phyloP scores from a whole-genome alignment of 2,113 vertebrate species.

The Pelodiscus sinensis region DNA sequence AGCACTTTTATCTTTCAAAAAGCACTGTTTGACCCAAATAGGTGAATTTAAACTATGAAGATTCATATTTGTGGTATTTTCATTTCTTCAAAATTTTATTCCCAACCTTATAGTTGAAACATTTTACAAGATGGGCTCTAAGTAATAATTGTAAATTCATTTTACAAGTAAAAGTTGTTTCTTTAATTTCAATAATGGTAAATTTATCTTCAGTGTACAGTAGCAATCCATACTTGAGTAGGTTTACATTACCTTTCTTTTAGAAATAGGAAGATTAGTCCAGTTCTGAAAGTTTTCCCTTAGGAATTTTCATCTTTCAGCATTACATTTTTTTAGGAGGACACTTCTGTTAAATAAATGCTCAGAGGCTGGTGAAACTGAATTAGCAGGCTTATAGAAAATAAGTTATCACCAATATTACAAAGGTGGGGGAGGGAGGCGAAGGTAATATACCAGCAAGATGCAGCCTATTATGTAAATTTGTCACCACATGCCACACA shows the following conservation, averaged over 20 bases:
- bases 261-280: conserved; percentile 24
- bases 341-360: not conserved
- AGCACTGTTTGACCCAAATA: not conserved
- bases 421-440: conserved; percentile 11
- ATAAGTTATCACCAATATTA: not conserved
- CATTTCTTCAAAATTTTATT: not conserved
- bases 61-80: not conserved
- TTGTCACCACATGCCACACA: conserved; percentile 57
- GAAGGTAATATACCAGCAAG: conserved; percentile 42
- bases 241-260: not conserved
- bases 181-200: not conserved
- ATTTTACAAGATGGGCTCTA: not conserved
- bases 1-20: not conserved
- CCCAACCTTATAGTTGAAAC: not conserved
- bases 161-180: conserved; percentile 11
- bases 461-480: conserved; percentile 66
- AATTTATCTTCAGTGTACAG: not conserved
- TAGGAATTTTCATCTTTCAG: conserved; percentile 18
- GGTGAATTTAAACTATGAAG: not conserved
- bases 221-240: not conserved
- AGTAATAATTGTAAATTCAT: not conserved
- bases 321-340: conserved; percentile 11
- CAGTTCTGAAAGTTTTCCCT: conserved; percentile 21
- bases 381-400: conserved; percentile 41
- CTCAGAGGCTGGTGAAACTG: conserved; percentile 8